Evolutionary conservation across 2,888 invertebrate genomes (phyloP).

Genomic region (Chymomyza fuscimana): DNA sequence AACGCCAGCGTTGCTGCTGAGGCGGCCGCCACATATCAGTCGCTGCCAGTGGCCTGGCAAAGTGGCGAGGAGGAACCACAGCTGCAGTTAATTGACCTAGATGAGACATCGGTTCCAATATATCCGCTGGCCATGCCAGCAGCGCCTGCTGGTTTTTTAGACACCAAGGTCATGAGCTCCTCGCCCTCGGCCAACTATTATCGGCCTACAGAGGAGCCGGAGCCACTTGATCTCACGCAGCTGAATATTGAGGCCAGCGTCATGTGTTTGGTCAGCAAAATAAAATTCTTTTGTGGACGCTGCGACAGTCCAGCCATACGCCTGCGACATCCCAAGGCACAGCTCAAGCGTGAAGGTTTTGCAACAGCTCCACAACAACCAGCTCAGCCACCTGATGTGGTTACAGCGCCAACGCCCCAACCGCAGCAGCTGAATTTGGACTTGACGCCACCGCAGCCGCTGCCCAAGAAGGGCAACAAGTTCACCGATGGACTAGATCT

Average conservation of each 20-base stretch:
- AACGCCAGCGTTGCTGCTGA: slow-evolving; percentile 15
- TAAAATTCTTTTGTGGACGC: slow-evolving; percentile 87
- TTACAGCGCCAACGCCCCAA: slow-evolving; percentile 56
- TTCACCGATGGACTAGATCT: slow-evolving; percentile 87
- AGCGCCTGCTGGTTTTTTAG: slow-evolving; percentile 79
- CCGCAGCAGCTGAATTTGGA: slow-evolving; percentile 55
- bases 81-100: slow-evolving; percentile 55
- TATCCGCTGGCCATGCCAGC: slow-evolving; percentile 21
- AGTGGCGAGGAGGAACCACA: slow-evolving; percentile 11
- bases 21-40: slow-evolving; percentile 67
- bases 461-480: slow-evolving; percentile 84
- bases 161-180: slow-evolving; percentile 80
- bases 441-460: slow-evolving; percentile 41
- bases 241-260: slow-evolving; percentile 93
- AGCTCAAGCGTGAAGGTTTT: slow-evolving; percentile 74
- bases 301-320: slow-evolving; percentile 87
- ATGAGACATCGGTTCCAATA: slow-evolving; percentile 34
- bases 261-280: slow-evolving; percentile 91
- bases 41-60: slow-evolving; percentile 65
- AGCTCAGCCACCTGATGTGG: slow-evolving; percentile 72
- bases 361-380: slow-evolving; percentile 59
- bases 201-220: slow-evolving; percentile 89
- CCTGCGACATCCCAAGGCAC: slow-evolving; percentile 81
- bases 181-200: slow-evolving; percentile 87
- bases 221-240: slow-evolving; percentile 92